phyloP scores from a whole-genome alignment of 2,888 invertebrate genomes.

The Eristalinus sepulchralis region DNA sequence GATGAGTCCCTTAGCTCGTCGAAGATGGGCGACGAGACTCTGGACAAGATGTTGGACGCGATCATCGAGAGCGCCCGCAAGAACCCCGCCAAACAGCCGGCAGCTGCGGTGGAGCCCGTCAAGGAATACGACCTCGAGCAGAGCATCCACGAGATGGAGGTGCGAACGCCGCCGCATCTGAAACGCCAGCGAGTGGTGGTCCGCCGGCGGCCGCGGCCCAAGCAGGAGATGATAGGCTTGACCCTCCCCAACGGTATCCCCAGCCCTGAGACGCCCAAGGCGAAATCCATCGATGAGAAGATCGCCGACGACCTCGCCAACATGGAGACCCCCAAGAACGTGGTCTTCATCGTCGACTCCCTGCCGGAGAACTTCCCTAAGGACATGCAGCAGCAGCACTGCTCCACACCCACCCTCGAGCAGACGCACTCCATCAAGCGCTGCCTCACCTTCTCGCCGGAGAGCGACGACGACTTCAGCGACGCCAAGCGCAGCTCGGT shows the following conservation, averaged over 20 bases:
- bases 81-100: constrained; percentile 69
- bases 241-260: constrained; percentile 79
- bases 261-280: constrained; percentile 76
- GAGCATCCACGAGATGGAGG: constrained; percentile 80
- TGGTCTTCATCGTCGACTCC: constrained; percentile 79
- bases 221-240: constrained; percentile 72
- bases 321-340: constrained; percentile 73
- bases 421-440: constrained; percentile 82
- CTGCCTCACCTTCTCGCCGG: constrained; percentile 84
- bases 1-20: constrained; percentile 77
- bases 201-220: constrained; percentile 65
- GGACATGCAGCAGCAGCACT: constrained; percentile 80
- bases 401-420: constrained; percentile 81
- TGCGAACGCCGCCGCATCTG: constrained; percentile 79
- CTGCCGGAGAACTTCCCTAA: constrained; percentile 43
- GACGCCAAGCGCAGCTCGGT: constrained; percentile 82
- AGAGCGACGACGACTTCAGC: constrained; percentile 80
- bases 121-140: constrained; percentile 74
- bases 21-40: constrained; percentile 79
- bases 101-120: background rate
- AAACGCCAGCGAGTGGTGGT: constrained; percentile 79
- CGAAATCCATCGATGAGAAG: constrained; percentile 38
- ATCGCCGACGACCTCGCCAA: constrained; percentile 64
- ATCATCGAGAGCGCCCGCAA: constrained; percentile 80
- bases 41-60: constrained; percentile 80